Base-by-base conservation (phyloP, 2,888 invertebrate species). In the Meiosimyza decipiens region DNA sequence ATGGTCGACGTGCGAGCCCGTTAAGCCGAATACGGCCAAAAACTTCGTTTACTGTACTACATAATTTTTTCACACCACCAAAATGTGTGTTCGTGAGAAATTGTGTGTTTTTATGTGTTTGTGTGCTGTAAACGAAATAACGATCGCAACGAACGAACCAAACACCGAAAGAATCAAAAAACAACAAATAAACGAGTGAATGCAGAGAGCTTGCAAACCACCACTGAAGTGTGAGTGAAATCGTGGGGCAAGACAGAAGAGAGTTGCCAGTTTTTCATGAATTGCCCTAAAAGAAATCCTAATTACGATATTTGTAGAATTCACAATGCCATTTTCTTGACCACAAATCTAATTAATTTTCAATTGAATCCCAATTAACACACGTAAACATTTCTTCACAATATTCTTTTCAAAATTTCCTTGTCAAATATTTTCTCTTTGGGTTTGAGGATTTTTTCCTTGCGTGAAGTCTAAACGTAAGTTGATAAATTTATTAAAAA, bases 41-140 rank as follows among this genome's bases (percentile, higher is more conserved):
- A 71, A 72, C 65, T 62, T 63, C 71, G 74, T 76, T 71, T 76
- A 75, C 75, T 77, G 76, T 77, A 76, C 77, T 72, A 73, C 74
- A 75, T 74, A 57, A 57, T 67, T 67, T 55, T 40, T 54, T 57
- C 52, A 64, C 64, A 64, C 22, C 51, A 51, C 33, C 33, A 54
- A 54, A 54, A 22, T 51, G 60, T 66, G 55, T 55, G 55, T 54
- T 12, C 28, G 50, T 59, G 28, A 18, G 52, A 54, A 52, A 70
- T 49, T 70, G 63, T 63, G 22, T 70, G 22, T 40, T 33, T n/a
- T 33, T 11, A 60, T 11, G 16, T 57, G 68, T 68, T 40, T 64
- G 49, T 68, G 60, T 33, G 51, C 50, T 51, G 60, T 60, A 62
- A 33, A 33, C 12, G 52, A 62, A 64, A 64, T 40, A 40, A 9